Percentiles rank a stretch among this genome's conserved stretches.
phyloP scores from a whole-genome alignment of 2,113 vertebrate genomes.

The Passer domesticus region DNA sequence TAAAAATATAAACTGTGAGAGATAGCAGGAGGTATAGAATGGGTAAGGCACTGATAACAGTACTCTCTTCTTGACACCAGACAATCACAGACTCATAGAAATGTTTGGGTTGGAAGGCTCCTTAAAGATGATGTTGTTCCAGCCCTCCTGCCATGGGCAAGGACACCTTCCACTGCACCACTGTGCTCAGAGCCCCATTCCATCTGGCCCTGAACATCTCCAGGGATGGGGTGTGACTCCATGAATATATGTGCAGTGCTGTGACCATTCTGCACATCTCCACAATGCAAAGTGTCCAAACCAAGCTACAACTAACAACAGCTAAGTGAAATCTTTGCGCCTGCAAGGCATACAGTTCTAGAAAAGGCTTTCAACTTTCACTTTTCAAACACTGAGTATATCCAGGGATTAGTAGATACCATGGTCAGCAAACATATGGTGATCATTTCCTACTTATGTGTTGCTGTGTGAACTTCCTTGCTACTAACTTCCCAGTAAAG shows the following conservation, averaged over 20 bases:
- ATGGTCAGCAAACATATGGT: background rate
- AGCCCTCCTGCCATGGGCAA: background rate
- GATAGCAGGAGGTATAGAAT: background rate
- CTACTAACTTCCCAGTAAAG: background rate
- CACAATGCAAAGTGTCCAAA: background rate
- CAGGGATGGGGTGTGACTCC: background rate
- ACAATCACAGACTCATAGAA: background rate
- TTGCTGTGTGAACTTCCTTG: background rate
- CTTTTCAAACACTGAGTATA: background rate
- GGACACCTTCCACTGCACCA: background rate
- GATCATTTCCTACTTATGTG: background rate
- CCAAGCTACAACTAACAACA: background rate
- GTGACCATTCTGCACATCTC: background rate
- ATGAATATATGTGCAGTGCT: background rate
- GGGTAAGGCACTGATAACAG: background rate
- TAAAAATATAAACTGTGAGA: background rate
- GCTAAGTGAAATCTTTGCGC: background rate
- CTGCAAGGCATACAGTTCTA: background rate
- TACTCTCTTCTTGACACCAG: background rate
- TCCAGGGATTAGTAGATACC: background rate
- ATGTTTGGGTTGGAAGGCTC: background rate
- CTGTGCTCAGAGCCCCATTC: background rate
- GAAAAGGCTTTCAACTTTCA: background rate
- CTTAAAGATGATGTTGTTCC: background rate
- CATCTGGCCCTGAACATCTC: background rate